phyloP scores from a whole-genome alignment of 2,113 vertebrate species.

The Helogale parvula region DNA sequence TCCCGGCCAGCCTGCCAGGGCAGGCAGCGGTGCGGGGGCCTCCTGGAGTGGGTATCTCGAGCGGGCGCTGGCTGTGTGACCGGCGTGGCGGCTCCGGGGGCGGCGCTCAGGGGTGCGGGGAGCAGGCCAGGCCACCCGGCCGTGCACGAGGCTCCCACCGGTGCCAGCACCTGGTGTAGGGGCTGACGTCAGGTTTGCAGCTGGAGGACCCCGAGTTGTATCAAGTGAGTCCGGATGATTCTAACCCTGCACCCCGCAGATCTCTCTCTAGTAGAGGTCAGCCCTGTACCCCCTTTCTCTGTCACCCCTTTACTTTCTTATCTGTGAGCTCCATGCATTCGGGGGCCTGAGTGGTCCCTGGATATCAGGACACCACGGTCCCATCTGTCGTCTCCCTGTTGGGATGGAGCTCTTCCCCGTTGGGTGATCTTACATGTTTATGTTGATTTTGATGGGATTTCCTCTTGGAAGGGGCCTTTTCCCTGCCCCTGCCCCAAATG shows the following conservation, averaged over 20 bases:
- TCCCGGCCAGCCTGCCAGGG: rapidly evolving
- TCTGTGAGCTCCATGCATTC: rapidly evolving
- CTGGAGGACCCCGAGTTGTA: neutral
- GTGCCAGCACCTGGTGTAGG: rapidly evolving
- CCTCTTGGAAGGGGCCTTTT: neutral
- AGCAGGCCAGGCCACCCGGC: neutral
- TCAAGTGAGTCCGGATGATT: neutral
- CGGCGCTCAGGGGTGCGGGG: neutral
- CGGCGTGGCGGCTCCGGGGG: rapidly evolving
- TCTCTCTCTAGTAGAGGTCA: neutral
- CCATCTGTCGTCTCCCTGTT: rapidly evolving
- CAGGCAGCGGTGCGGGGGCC: rapidly evolving
- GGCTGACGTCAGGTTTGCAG: neutral
- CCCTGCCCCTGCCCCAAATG: too few relatives aligned
- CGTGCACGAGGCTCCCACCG: rapidly evolving
- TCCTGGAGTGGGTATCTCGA: neutral
- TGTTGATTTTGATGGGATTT: neutral
- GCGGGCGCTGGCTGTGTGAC: rapidly evolving
- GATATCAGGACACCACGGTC: too few relatives aligned
- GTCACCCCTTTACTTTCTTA: too few relatives aligned
- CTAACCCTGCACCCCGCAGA: rapidly evolving
- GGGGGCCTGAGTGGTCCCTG: rapidly evolving
- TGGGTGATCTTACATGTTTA: too few relatives aligned
- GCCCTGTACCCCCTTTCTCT: neutral
- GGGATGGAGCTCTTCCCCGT: too few relatives aligned